Percentiles rank a stretch among this genome's conserved stretches.
phyloP scores from a whole-genome alignment of 2,888 invertebrate genomes.

The Cosmopolites sordidus region DNA sequence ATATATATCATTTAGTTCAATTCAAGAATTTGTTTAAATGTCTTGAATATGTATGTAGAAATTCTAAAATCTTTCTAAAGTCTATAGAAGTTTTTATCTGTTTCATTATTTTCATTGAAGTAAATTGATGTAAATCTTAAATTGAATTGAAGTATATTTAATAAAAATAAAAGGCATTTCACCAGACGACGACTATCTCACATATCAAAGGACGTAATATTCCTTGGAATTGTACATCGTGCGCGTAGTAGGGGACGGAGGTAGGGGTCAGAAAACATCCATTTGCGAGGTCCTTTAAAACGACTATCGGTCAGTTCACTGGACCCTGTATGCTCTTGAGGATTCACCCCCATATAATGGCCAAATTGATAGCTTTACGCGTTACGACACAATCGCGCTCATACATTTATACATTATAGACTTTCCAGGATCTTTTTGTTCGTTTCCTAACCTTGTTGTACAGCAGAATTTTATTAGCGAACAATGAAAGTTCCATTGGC shows the following conservation, averaged over 20 bases:
- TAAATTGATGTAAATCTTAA: too few relatives aligned
- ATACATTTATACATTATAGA: conserved; percentile 40
- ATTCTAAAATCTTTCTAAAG: too few relatives aligned
- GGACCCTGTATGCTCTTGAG: conserved; percentile 44
- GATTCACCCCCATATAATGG: conserved; percentile 43
- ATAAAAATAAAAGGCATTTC: background rate
- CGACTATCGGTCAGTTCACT: conserved; percentile 41
- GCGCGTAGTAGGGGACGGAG: background rate
- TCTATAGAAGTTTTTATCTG: too few relatives aligned
- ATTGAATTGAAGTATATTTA: too few relatives aligned
- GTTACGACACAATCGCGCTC: conserved; percentile 47
- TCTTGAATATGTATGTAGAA: too few relatives aligned
- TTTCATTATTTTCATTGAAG: too few relatives aligned
- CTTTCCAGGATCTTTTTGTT: too few relatives aligned
- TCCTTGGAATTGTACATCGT: background rate
- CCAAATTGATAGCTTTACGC: conserved; percentile 48
- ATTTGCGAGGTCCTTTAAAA: conserved; percentile 49
- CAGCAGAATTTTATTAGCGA: too few relatives aligned
- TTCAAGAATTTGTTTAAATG: too few relatives aligned
- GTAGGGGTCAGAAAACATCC: conserved; percentile 33
- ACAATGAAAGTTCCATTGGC: too few relatives aligned
- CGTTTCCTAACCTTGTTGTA: too few relatives aligned
- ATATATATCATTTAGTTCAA: too few relatives aligned
- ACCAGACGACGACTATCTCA: background rate
- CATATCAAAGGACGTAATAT: conserved; percentile 1